Conservation (phyloP, 2,888 invertebrate species). For the Electrophaes corylata region DNA sequence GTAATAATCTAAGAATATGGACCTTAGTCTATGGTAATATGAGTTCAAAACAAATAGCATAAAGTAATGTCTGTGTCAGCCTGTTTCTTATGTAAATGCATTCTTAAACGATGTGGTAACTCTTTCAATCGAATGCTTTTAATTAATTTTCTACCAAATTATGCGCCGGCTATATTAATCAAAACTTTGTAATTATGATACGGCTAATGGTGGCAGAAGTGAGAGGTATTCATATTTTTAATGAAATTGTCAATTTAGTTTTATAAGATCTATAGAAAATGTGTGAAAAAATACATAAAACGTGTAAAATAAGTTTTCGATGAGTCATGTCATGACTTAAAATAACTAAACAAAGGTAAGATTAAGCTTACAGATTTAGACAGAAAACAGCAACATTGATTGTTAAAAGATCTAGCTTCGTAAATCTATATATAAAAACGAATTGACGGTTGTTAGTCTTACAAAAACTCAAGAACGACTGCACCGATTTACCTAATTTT, state of each 20-base stretch:
- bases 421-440: too few relatives aligned
- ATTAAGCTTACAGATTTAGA: too few relatives aligned
- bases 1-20: too few relatives aligned
- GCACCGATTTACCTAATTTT: too few relatives aligned
- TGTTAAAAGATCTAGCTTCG: too few relatives aligned
- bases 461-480: too few relatives aligned
- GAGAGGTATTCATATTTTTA: constrained; percentile 43
- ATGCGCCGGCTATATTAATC: constrained; percentile 55
- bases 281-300: background rate
- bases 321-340: background rate
- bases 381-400: too few relatives aligned
- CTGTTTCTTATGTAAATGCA: constrained; percentile 12
- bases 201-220: constrained; percentile 30
- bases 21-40: too few relatives aligned
- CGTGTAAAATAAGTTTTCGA: background rate
- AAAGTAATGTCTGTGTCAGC: background rate
- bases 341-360: too few relatives aligned
- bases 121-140: constrained; percentile 74
- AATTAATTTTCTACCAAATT: constrained; percentile 80
- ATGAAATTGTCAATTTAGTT: constrained; percentile 25
- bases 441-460: too few relatives aligned
- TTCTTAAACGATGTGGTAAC: constrained; percentile 66
- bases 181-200: constrained; percentile 52
- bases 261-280: background rate
- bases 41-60: too few relatives aligned